These are phyloP conservation scores for Drosophila emarginata DNA, from an alignment of 2,888 invertebrate genomes.

Conservation along the genomic window DNA sequence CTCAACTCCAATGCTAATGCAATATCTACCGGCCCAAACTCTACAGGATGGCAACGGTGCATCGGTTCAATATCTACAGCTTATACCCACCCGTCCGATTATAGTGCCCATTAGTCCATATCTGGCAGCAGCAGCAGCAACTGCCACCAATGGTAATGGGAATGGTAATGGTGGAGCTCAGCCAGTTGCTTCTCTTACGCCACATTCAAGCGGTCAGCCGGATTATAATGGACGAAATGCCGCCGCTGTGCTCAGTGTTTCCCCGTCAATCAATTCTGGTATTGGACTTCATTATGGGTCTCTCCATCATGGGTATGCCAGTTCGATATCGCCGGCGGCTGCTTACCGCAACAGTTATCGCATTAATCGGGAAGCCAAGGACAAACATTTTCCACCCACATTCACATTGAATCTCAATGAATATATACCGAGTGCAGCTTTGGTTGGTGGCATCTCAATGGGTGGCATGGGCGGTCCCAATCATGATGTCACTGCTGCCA, in stretches of 20 bases:
- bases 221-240: conserved; percentile 58
- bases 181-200: conserved; percentile 27
- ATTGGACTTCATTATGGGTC: conserved; percentile 63
- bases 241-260: conserved; percentile 50
- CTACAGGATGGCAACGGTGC: conserved; percentile 73
- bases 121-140: conserved; percentile 37
- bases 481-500: conserved; percentile 42
- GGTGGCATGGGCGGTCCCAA: conserved; percentile 11
- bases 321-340: conserved; percentile 39
- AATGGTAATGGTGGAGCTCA: neutral
- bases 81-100: conserved; percentile 81
- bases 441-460: conserved; percentile 8
- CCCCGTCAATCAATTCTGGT: conserved; percentile 43
- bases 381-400: conserved; percentile 60
- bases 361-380: conserved; percentile 78
- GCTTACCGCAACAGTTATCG: conserved; percentile 75
- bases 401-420: conserved; percentile 80
- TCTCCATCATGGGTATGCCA: conserved; percentile 64
- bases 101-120: conserved; percentile 81
- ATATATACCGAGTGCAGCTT: conserved; percentile 71
- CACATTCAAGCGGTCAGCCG: conserved; percentile 28
- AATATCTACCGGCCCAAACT: conserved; percentile 79
- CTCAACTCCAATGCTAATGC: conserved; percentile 80
- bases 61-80: conserved; percentile 80
- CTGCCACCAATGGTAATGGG: conserved; percentile 15